A percentile compares a stretch with the other conserved stretches of the same genome.
phyloP scores from a whole-genome alignment of 2,797 vertebrate genomes.

The Distichodus sexfasciatus region DNA sequence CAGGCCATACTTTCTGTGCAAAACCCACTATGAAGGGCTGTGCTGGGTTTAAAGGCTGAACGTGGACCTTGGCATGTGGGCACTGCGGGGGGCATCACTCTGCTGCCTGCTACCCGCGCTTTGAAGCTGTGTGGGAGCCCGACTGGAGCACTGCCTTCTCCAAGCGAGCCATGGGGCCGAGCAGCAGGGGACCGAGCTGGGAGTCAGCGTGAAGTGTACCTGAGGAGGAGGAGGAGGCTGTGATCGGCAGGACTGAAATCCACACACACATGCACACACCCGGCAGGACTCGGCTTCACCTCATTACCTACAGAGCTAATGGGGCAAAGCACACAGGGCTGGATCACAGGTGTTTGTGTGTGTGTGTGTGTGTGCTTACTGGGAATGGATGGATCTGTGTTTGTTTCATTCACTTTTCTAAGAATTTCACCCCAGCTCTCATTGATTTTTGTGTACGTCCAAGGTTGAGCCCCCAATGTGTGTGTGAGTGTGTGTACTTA shows the following conservation, averaged over 20 bases:
- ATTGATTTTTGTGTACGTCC: background rate
- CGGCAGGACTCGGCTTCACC: conserved; percentile 57
- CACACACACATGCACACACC: conserved; percentile 39
- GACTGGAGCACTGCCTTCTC: no score
- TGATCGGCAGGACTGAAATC: conserved; percentile 41
- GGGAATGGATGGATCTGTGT: conserved; percentile 22
- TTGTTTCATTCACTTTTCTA: background rate
- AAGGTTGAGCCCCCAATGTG: conserved; percentile 11
- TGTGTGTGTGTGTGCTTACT: conserved; percentile 7
- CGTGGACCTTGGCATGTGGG: conserved; percentile 24
- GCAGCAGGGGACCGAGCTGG: conserved; percentile 8
- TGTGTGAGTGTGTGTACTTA: background rate
- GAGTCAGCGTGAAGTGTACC: conserved; percentile 1
- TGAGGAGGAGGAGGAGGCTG: conserved; percentile 16
- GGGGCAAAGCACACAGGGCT: conserved; percentile 57
- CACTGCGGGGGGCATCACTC: conserved; percentile 12
- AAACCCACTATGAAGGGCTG: conserved; percentile 35
- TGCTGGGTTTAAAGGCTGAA: conserved; percentile 46
- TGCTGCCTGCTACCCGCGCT: conserved; percentile 24
- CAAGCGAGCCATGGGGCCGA: background rate
- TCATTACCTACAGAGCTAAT: conserved; percentile 69
- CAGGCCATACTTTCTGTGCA: conserved; percentile 28
- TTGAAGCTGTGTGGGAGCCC: conserved; percentile 20
- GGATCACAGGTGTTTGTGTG: conserved; percentile 55
- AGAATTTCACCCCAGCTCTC: background rate